phyloP scores from a whole-genome alignment of 1,140 invertebrate genomes.

The Aricia agestis region DNA sequence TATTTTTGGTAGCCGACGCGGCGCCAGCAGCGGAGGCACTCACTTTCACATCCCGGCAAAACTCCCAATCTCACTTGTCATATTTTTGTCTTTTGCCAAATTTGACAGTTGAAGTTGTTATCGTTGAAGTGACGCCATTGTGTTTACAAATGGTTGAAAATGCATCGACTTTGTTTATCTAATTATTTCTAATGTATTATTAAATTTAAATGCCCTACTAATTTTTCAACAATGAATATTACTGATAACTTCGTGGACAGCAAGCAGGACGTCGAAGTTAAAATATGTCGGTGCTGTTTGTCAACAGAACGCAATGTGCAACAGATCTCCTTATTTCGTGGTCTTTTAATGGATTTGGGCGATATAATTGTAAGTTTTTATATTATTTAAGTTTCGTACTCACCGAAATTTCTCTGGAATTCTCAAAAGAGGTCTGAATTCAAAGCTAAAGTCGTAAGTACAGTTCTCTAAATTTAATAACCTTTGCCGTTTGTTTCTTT shows the following conservation, averaged over 20 bases:
- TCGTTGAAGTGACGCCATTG: conserved; percentile 27
- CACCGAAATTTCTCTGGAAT: not conserved
- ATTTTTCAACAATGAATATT: conserved; percentile 10
- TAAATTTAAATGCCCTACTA: not conserved
- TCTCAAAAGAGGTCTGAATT: not conserved
- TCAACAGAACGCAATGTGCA: conserved; percentile 41
- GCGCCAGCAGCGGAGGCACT: too few species aligned
- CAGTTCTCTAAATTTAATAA: too few species aligned
- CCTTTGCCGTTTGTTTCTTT: too few species aligned
- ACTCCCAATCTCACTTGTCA: not conserved
- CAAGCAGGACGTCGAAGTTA: conserved; percentile 17
- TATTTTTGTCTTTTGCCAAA: not conserved
- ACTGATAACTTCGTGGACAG: conserved; percentile 23
- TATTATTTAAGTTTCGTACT: conserved; percentile 9
- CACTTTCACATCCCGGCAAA: too few species aligned
- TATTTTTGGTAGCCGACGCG: too few species aligned
- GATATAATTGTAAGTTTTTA: conserved; percentile 47
- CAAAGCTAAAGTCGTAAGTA: not conserved
- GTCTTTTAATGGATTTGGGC: conserved; percentile 45
- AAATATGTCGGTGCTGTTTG: conserved; percentile 56
- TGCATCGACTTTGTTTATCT: too few species aligned
- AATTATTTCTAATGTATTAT: not conserved
- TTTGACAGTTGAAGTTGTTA: not conserved
- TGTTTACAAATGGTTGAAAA: conserved; percentile 26
- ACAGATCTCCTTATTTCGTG: conserved; percentile 26